Conservation (phyloP, 2,113 vertebrate genomes). For the Colossoma macropomum region DNA sequence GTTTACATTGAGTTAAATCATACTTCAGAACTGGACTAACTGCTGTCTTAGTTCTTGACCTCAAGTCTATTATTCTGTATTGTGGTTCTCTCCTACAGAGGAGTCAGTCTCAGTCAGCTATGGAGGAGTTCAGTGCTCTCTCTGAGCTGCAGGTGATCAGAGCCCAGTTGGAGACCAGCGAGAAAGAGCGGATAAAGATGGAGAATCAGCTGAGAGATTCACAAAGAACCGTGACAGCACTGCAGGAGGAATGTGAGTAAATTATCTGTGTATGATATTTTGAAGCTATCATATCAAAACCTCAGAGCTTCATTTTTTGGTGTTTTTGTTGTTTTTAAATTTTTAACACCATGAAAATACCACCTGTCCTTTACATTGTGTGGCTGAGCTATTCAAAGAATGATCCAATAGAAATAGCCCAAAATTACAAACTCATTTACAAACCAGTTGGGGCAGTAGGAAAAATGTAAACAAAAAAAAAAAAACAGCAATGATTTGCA, state of each 20-base stretch:
- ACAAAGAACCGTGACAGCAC: conserved; percentile 26
- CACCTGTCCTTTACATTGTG: neutral
- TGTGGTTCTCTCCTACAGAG: conserved; percentile 55
- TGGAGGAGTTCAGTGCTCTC: conserved; percentile 24
- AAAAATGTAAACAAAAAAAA: no score
- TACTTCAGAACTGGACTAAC: neutral
- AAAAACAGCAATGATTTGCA: no score
- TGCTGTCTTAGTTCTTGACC: neutral
- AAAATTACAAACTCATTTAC: no score
- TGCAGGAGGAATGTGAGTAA: conserved; percentile 74
- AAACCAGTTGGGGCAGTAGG: no score
- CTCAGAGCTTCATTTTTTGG: no score
- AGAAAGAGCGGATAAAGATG: conserved; percentile 62
- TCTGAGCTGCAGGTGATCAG: conserved; percentile 70
- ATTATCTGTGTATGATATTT: neutral
- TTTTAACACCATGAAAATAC: neutral
- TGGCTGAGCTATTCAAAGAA: neutral
- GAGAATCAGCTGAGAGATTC: conserved; percentile 62
- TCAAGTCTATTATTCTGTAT: neutral
- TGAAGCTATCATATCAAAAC: no score
- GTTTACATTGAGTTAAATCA: no score
- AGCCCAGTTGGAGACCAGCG: conserved; percentile 58
- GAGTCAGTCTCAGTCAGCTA: conserved; percentile 54
- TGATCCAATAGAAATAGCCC: neutral
- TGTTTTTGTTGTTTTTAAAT: neutral